phyloP scores from a whole-genome alignment of 2,113 vertebrate genomes.

The Rhabdomys dilectus region DNA sequence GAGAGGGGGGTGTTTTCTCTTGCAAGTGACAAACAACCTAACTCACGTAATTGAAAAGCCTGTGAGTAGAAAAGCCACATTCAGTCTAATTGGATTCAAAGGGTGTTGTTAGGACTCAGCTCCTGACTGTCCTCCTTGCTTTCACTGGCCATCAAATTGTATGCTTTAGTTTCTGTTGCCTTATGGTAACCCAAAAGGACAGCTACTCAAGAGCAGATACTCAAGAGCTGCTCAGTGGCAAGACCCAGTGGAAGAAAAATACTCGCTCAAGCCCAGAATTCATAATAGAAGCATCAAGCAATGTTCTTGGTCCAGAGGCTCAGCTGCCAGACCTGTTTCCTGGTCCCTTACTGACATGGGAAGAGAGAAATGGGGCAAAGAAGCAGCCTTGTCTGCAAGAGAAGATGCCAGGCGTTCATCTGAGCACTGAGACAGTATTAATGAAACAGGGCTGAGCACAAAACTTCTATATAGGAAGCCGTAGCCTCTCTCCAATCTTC shows the following conservation, averaged over 20 bases:
- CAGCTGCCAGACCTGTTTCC: too few relatives aligned
- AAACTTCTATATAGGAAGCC: background rate
- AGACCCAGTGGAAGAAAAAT: background rate
- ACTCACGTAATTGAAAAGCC: slow-evolving; percentile 44
- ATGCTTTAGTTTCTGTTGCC: background rate
- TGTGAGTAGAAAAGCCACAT: slow-evolving; percentile 26
- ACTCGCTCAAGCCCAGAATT: background rate
- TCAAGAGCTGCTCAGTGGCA: background rate
- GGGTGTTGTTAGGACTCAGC: background rate
- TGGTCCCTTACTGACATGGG: background rate
- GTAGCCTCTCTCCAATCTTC: background rate
- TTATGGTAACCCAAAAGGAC: background rate
- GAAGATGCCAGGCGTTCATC: background rate
- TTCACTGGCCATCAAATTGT: background rate
- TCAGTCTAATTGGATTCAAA: slow-evolving; percentile 49
- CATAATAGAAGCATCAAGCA: background rate
- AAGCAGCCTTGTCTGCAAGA: background rate
- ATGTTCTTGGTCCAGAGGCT: background rate
- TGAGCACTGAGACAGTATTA: background rate
- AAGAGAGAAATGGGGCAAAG: background rate
- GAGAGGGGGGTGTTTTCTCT: background rate
- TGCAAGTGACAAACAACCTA: slow-evolving; percentile 16
- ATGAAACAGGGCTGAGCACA: background rate
- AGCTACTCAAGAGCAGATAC: background rate
- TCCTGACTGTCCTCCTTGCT: background rate